Evolutionary conservation across 1,140 invertebrate genomes (phyloP).

Genomic region (Lethrus apterus): DNA sequence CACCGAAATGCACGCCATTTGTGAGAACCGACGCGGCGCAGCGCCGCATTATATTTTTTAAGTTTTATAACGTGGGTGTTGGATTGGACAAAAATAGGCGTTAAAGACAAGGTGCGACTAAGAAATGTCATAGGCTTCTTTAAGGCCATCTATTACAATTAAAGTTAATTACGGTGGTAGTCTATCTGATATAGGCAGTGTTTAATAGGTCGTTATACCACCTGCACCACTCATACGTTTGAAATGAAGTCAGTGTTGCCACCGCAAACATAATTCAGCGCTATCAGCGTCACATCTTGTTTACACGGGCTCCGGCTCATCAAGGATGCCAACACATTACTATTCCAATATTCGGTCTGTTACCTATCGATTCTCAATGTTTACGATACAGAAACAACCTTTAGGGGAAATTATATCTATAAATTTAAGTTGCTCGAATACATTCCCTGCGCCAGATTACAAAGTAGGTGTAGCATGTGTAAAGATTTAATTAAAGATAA

Average conservation of each 20-base stretch:
- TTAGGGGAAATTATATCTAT: conserved; percentile 13
- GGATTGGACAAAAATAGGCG: no score
- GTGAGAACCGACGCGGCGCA: no score
- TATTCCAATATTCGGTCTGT: conserved; percentile 9
- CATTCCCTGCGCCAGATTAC: no score
- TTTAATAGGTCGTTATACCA: conserved; percentile 29
- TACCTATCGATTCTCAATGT: conserved; percentile 5
- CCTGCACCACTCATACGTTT: conserved; percentile 23
- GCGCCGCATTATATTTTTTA: no score
- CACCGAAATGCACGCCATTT: no score
- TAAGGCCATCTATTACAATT: conserved; percentile 25
- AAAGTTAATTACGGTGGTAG: conserved; percentile 25
- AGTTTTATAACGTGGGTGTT: no score
- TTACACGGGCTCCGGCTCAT: conserved; percentile 10
- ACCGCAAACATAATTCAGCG: conserved; percentile 19
- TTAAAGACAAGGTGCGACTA: no score
- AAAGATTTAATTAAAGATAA: conserved; percentile 14
- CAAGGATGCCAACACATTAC: conserved; percentile 9
- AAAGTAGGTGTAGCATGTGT: conserved; percentile 11
- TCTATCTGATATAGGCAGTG: conserved; percentile 23
- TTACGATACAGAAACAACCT: conserved; percentile 12
- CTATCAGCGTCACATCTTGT: conserved; percentile 19
- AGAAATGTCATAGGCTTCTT: no score
- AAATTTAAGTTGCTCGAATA: conserved; percentile 2
- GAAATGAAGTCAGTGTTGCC: conserved; percentile 21